Percentiles rank a stretch among this genome's conserved stretches.
phyloP scores from a whole-genome alignment of 1,140 invertebrate species.

The Heterodera schachtii region DNA sequence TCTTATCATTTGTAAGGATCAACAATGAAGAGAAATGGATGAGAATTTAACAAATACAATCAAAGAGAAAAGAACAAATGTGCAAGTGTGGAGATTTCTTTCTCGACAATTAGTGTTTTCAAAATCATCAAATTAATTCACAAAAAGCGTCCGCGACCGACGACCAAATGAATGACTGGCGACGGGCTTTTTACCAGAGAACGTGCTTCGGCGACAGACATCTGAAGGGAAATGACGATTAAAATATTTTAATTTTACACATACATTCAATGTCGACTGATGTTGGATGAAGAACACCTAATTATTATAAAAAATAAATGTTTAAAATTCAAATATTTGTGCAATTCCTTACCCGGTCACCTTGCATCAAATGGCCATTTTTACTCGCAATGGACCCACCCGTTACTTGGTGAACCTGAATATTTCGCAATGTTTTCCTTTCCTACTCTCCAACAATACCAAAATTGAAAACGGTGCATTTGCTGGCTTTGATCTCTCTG shows the following conservation, averaged over 20 bases:
- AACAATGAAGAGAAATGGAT: no score
- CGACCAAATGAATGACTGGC: conserved; percentile 9
- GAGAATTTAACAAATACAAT: no score
- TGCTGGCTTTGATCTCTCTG: neutral
- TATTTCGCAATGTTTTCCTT: neutral
- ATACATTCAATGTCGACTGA: conserved; percentile 14
- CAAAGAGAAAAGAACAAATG: no score
- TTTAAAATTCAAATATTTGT: neutral
- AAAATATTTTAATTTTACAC: neutral
- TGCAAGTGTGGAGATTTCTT: no score
- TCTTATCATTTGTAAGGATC: no score
- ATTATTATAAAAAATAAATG: neutral
- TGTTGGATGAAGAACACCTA: conserved; percentile 16
- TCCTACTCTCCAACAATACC: neutral
- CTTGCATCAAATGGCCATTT: conserved; percentile 10
- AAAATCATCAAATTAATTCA: neutral
- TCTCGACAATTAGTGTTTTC: no score
- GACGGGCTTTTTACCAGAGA: neutral
- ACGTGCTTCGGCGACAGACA: conserved; percentile 8
- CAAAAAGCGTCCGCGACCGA: conserved; percentile 3
- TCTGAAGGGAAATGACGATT: neutral
- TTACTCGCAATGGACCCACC: conserved; percentile 20
- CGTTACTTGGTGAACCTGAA: neutral
- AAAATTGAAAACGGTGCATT: neutral
- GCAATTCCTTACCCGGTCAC: conserved; percentile 11